Percentiles rank a stretch among this genome's conserved stretches.
These are phyloP conservation scores for Morone saxatilis DNA, from an alignment of 2,113 vertebrate species.

Conservation along the genomic window DNA sequence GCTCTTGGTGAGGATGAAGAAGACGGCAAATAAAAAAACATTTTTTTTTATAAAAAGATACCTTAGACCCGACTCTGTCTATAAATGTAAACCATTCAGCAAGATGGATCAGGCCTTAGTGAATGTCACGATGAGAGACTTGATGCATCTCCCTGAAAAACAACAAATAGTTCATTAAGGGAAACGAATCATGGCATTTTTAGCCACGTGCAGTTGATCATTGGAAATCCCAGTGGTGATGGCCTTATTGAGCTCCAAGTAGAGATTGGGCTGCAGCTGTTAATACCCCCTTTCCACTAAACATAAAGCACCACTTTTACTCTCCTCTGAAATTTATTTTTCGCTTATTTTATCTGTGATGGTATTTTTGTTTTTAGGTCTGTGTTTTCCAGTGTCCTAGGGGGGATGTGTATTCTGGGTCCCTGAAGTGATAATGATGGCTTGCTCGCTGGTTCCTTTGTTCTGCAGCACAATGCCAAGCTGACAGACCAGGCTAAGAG, in stretches of 20 bases:
- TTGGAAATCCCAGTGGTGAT: constrained; percentile 61
- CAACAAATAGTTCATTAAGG: constrained; percentile 68
- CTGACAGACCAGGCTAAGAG: constrained; percentile 41
- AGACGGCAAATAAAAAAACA: constrained; percentile 21
- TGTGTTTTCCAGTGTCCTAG: constrained; percentile 65
- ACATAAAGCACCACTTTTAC: constrained; percentile 22
- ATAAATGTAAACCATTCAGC: constrained; percentile 27
- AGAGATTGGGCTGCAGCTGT: constrained; percentile 51
- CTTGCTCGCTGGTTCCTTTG: constrained; percentile 63
- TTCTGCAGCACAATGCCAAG: constrained; percentile 59
- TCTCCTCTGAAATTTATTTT: constrained; percentile 57
- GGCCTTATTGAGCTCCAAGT: constrained; percentile 65
- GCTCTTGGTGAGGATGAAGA: constrained; percentile 25
- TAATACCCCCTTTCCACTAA: constrained; percentile 18
- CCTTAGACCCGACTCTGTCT: constrained; percentile 37
- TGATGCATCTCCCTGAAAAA: constrained; percentile 35
- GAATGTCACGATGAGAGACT: constrained; percentile 25
- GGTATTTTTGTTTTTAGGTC: constrained; percentile 79
- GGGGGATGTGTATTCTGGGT: constrained; percentile 59
- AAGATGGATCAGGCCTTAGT: constrained; percentile 15
- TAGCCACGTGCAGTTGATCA: constrained; percentile 53
- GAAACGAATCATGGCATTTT: constrained; percentile 66
- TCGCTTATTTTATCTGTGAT: constrained; percentile 71
- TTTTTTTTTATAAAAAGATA: constrained; percentile 16
- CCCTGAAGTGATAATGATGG: constrained; percentile 74